Evolutionary conservation across 1,140 invertebrate genomes (phyloP).

Genomic region (Samia ricini): DNA sequence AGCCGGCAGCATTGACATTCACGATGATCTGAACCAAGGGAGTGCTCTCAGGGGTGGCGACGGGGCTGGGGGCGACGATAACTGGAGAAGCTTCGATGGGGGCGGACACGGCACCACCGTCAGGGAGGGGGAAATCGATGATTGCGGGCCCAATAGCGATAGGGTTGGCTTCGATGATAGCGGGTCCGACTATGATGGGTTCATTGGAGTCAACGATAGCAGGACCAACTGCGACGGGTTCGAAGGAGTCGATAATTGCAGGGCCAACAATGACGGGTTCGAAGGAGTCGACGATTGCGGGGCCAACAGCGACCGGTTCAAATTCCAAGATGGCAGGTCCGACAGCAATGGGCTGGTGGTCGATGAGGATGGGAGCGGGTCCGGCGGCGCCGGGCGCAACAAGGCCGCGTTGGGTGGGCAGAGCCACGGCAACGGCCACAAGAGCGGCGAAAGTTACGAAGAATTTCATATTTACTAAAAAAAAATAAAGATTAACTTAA

Average conservation of each 20-base stretch:
- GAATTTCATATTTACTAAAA: conserved; percentile 32
- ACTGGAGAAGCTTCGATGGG: conserved; percentile 4
- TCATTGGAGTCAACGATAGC: too few species aligned
- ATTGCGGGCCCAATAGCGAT: conserved; percentile 24
- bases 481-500: neutral
- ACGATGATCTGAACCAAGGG: conserved; percentile 39
- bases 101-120: conserved; percentile 5
- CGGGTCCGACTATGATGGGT: conserved; percentile 26
- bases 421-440: conserved; percentile 37
- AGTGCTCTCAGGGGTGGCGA: conserved; percentile 16
- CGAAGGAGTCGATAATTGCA: too few species aligned
- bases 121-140: conserved; percentile 13
- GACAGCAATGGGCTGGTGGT: conserved; percentile 13
- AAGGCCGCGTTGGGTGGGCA: conserved; percentile 21
- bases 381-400: conserved; percentile 11
- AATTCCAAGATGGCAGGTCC: too few species aligned
- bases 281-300: too few species aligned
- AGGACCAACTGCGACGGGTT: too few species aligned
- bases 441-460: conserved; percentile 29
- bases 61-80: conserved; percentile 4
- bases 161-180: conserved; percentile 39
- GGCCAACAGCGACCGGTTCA: too few species aligned
- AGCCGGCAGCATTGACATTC: conserved; percentile 15
- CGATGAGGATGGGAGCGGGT: conserved; percentile 13
- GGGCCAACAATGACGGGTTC: conserved; percentile 17